Percentiles rank a stretch among this genome's conserved stretches.
phyloP scores from a whole-genome alignment of 2,888 invertebrate species.

The Philhelius pedissequus region DNA sequence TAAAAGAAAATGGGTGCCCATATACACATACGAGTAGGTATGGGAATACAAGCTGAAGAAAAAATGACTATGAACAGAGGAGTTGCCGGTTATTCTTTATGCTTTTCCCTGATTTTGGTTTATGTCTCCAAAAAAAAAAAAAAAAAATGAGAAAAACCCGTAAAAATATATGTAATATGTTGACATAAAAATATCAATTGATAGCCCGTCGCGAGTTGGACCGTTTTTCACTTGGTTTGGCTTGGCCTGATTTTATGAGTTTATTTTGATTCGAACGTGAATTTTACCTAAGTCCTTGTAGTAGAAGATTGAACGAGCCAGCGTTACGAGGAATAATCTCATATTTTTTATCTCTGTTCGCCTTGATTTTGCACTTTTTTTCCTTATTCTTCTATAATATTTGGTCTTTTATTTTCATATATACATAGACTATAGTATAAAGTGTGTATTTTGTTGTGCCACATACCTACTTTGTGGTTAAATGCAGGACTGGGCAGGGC shows the following conservation, averaged over 20 bases:
- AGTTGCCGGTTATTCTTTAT: neutral
- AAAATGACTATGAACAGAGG: neutral
- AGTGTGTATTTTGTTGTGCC: neutral
- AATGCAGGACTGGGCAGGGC: neutral
- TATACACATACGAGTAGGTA: too few relatives aligned
- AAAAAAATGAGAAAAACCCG: slow-evolving; percentile 11
- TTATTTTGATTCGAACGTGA: slow-evolving; percentile 60
- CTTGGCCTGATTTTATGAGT: slow-evolving; percentile 52
- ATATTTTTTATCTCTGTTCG: neutral
- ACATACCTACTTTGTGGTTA: neutral
- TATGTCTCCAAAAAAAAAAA: slow-evolving; percentile 16
- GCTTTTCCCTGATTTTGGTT: slow-evolving; percentile 15
- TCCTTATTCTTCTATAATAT: neutral
- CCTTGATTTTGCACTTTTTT: neutral
- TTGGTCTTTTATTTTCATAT: slow-evolving; percentile 4
- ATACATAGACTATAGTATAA: neutral
- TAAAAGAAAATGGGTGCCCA: neutral
- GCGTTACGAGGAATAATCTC: slow-evolving; percentile 41
- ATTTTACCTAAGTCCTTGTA: slow-evolving; percentile 51
- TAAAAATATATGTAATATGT: slow-evolving; percentile 55
- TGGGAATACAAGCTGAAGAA: neutral
- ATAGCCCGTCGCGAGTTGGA: slow-evolving; percentile 44
- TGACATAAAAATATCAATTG: slow-evolving; percentile 63
- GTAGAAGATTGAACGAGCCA: slow-evolving; percentile 39
- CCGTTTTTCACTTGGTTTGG: slow-evolving; percentile 38